A percentile compares a stretch with the other conserved stretches of the same genome.
These are phyloP conservation scores for Mimachlamys varia DNA, from an alignment of 2,888 invertebrate species.

Conservation along the genomic window DNA sequence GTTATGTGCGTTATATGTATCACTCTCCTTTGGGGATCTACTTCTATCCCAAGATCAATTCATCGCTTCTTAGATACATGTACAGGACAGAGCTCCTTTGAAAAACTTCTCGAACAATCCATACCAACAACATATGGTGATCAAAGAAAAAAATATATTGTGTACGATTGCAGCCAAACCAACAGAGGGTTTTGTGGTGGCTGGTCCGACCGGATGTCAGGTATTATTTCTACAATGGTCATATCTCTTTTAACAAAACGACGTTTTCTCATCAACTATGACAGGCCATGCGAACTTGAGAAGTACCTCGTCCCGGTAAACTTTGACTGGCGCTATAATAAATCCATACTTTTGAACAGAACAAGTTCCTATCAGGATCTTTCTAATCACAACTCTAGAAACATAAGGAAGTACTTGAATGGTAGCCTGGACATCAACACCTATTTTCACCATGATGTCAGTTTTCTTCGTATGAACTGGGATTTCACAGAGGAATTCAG, in stretches of 20 bases:
- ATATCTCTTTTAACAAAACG: not conserved
- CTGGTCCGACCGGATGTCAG: not conserved
- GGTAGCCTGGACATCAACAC: not conserved
- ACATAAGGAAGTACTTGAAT: not conserved
- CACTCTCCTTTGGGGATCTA: too few relatives aligned
- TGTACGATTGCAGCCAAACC: not conserved
- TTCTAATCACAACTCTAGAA: not conserved
- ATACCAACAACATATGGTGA: not conserved
- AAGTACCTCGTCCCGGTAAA: not conserved
- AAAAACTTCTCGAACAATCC: not conserved
- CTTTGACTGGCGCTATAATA: not conserved
- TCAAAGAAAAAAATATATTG: not conserved
- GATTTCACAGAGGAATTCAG: slow-evolving; percentile 13
- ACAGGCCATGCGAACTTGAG: not conserved
- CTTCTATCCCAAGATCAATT: too few relatives aligned
- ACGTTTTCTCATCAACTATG: not conserved
- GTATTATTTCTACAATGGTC: not conserved
- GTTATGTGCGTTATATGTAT: too few relatives aligned
- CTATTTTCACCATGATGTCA: not conserved
- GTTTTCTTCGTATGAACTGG: not conserved
- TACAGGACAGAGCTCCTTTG: too few relatives aligned
- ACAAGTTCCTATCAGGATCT: not conserved
- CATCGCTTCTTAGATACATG: too few relatives aligned
- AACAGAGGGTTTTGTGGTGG: not conserved
- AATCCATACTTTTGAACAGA: not conserved